A percentile compares a stretch with the other conserved stretches of the same genome.
These are phyloP conservation scores for Glandiceps talaboti DNA, from an alignment of 53 echinoderm and acorn worm species.

Conservation along the genomic window DNA sequence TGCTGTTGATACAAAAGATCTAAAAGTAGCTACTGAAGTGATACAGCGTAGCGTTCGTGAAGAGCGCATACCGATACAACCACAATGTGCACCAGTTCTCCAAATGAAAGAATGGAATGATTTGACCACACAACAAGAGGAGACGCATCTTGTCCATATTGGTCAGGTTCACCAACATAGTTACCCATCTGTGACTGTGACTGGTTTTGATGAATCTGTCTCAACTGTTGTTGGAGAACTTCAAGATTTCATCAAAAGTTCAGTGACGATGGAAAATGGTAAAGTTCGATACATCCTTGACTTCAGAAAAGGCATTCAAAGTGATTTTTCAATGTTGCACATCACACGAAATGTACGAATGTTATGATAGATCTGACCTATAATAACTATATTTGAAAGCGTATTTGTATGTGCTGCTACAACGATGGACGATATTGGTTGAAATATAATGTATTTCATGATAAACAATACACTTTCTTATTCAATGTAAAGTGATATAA, in stretches of 20 bases:
- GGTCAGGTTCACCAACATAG: not conserved
- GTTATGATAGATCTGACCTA: too few species aligned
- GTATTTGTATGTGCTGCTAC: too few species aligned
- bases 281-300: not conserved
- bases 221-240: not conserved
- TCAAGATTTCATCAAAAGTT: not conserved
- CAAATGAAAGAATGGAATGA: not conserved
- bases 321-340: too few species aligned
- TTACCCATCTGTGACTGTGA: not conserved
- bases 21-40: constrained; percentile 8
- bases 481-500: too few species aligned
- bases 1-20: constrained; percentile 6
- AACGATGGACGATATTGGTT: too few species aligned
- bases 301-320: not conserved
- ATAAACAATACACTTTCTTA: too few species aligned
- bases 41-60: constrained; percentile 14
- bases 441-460: too few species aligned
- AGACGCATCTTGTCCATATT: not conserved
- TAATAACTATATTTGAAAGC: too few species aligned
- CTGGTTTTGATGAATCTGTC: not conserved
- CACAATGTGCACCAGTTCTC: not conserved
- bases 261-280: not conserved
- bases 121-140: not conserved
- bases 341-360: too few species aligned
- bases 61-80: not conserved